Conservation (phyloP, 2,888 invertebrate genomes). For the Sturmia bella region DNA sequence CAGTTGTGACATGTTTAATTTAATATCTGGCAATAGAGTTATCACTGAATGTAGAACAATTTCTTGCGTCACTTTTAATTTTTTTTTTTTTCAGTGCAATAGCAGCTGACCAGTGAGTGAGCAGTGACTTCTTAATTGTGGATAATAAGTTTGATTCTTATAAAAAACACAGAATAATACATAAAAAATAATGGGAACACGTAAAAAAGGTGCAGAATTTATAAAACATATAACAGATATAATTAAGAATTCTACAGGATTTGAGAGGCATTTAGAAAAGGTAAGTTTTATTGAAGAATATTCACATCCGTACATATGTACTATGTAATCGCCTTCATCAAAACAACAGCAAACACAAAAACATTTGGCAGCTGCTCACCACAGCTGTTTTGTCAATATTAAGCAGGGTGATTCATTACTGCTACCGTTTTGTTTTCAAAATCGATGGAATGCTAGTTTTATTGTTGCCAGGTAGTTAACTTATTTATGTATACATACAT, state of each 20-base stretch:
- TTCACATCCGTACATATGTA: constrained; percentile 10
- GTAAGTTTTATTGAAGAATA: constrained; percentile 75
- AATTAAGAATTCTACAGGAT: constrained; percentile 80
- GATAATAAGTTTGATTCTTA: neutral
- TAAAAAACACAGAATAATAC: neutral
- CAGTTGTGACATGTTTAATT: too few relatives aligned
- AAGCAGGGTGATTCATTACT: constrained; percentile 8
- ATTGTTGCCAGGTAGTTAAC: too few relatives aligned
- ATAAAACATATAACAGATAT: constrained; percentile 80
- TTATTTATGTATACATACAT: too few relatives aligned
- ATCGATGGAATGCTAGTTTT: too few relatives aligned
- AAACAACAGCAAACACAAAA: constrained; percentile 22
- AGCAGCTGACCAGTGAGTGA: too few relatives aligned
- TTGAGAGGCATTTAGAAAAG: constrained; percentile 82
- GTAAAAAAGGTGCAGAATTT: constrained; percentile 80
- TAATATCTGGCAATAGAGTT: too few relatives aligned
- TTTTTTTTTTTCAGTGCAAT: too few relatives aligned
- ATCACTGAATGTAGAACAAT: too few relatives aligned
- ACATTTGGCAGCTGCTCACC: neutral
- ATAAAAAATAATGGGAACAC: constrained; percentile 73
- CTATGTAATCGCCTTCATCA: constrained; percentile 18
- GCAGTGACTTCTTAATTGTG: too few relatives aligned
- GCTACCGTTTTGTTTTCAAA: constrained; percentile 3
- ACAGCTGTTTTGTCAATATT: constrained; percentile 26
- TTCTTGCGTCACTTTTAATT: too few relatives aligned